These are phyloP conservation scores for Drosophila albomicans DNA, from an alignment of 1,140 invertebrate genomes.

Conservation along the genomic window DNA sequence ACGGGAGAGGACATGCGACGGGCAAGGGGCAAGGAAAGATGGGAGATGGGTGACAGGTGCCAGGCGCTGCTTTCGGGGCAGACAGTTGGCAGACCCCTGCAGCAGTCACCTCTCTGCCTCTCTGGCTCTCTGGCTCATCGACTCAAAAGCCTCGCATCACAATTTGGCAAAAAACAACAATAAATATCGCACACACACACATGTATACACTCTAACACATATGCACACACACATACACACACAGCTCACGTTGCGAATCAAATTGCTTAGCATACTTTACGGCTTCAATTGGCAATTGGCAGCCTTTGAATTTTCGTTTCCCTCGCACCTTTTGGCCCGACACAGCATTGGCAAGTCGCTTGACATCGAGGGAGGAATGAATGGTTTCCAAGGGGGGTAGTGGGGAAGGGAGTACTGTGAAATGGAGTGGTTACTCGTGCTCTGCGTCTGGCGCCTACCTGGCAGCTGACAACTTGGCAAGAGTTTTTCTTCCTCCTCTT, in stretches of 20 bases:
- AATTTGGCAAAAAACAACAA: constrained; percentile 70
- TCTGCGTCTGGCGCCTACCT: constrained; percentile 66
- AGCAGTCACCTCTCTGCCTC: not conserved
- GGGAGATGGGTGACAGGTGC: constrained; percentile 15
- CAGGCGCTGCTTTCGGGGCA: constrained; percentile 11
- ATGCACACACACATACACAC: constrained; percentile 11
- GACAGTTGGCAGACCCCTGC: constrained; percentile 10
- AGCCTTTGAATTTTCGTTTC: constrained; percentile 74
- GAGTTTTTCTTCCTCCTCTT: constrained; percentile 46
- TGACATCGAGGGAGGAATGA: constrained; percentile 20
- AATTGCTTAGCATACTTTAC: constrained; percentile 82
- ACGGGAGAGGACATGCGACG: constrained; percentile 12
- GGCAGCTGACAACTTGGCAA: constrained; percentile 77
- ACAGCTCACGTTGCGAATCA: constrained; percentile 49
- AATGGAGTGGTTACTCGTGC: constrained; percentile 29
- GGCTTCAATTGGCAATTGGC: constrained; percentile 82
- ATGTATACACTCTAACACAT: not conserved
- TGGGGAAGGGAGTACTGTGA: not conserved
- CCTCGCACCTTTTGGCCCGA: constrained; percentile 52
- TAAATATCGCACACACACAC: constrained; percentile 55
- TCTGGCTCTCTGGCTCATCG: no score
- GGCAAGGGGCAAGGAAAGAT: no score
- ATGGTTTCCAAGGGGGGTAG: not conserved
- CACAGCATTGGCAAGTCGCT: constrained; percentile 49
- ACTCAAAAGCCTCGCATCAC: constrained; percentile 11